Base-by-base conservation (phyloP, 2,797 vertebrate genomes). In the Muscicapa striata region DNA sequence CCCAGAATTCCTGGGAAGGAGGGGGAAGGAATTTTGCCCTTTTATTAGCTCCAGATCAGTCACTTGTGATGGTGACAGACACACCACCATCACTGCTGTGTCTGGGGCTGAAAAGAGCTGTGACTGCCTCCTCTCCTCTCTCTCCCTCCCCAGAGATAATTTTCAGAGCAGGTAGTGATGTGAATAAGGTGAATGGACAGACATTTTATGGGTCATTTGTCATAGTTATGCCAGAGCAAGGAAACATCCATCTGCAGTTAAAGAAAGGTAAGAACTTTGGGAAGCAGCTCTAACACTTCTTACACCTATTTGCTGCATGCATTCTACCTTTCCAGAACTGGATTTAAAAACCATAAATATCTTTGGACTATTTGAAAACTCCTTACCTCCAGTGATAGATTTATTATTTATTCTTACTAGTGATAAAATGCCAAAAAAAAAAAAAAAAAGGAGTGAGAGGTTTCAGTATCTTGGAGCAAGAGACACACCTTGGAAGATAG, bases 151-250 rank as follows among this genome's bases (percentile, higher is more conserved):
- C 49, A 49, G 15, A 67, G n/a, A 36, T 68, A 90, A 90, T 76
- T 92, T 81, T 74, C 68, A 82, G 61, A 68, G 64, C 72, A 89
- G 49, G n/a, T 14, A 84, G 57, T 4, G 52, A 43, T 46, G 24
- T 52, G 74, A 75, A 29, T 58, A 90, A 72, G 34, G 49, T 46
- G 78, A 92, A 68, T 2, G 2, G 72, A 59, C 43, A 58, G 49
- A 61, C 5, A 30, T 72, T 85, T 89, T 55, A 43, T 83, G 58
- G 41, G 49, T 89, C 45, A 32, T 90, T 79, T 87, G 18, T 89
- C 75, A 94, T 11, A 58, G 78, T 77, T 90, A 63, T 2, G 49
- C 34, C 89, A 90, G 93, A 90, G 64, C n/a, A 85, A 87, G 63
- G 66, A 72, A 94, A 83, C 15, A 80, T 72, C 40, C 58, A 89